Conservation (phyloP, 2,113 vertebrate genomes). For the Naja naja region DNA sequence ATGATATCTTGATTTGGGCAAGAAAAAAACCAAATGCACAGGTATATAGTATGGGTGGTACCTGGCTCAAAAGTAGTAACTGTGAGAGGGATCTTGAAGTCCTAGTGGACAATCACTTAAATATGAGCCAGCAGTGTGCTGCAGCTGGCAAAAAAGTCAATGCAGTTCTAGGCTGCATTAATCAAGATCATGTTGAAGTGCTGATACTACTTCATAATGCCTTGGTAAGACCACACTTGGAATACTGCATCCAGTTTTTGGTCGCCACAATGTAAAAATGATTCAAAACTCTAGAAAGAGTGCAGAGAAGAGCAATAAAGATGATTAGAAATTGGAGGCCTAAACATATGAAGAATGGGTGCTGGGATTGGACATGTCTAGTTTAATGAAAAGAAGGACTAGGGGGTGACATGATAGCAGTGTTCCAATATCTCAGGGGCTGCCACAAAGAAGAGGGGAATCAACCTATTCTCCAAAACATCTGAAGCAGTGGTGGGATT, state of each 20-base stretch:
- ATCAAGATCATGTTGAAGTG: background rate
- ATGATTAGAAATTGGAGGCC: background rate
- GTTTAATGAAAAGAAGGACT: background rate
- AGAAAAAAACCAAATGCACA: background rate
- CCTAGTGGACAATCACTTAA: background rate
- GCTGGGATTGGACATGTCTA: background rate
- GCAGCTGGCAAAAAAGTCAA: background rate
- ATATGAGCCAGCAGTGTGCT: background rate
- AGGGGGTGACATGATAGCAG: background rate
- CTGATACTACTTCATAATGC: background rate
- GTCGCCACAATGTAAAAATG: background rate
- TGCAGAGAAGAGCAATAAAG: background rate
- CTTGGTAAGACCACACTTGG: background rate
- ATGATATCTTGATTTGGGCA: background rate
- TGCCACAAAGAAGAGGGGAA: background rate
- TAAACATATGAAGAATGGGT: background rate
- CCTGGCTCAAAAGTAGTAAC: background rate
- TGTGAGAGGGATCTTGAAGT: background rate
- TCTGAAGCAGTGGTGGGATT: too few relatives aligned
- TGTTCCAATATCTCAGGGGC: background rate
- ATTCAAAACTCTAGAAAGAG: background rate
- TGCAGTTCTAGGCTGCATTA: background rate
- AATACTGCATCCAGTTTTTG: background rate
- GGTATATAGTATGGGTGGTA: background rate
- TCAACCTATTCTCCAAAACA: background rate